phyloP scores from a whole-genome alignment of 2,113 vertebrate genomes.

The Strix aluco region DNA sequence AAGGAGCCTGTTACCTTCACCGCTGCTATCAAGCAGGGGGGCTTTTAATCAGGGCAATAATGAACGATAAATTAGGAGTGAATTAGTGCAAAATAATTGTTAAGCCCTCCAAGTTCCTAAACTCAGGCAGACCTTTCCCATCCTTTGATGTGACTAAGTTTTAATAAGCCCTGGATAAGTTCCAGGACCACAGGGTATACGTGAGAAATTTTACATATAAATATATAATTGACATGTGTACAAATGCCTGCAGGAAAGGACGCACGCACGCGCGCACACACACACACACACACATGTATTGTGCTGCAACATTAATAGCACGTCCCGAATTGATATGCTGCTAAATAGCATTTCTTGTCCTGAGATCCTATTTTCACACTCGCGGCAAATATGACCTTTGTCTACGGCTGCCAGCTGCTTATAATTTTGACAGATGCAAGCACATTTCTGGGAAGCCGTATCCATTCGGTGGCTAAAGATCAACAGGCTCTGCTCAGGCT shows the following conservation, averaged over 20 bases:
- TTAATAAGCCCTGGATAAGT: background rate
- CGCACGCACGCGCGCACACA: background rate
- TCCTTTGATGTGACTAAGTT: slow-evolving; percentile 1
- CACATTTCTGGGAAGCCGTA: slow-evolving; percentile 80
- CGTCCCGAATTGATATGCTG: slow-evolving; percentile 59
- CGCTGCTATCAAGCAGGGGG: background rate
- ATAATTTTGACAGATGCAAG: slow-evolving; percentile 78
- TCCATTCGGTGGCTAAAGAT: slow-evolving; percentile 63
- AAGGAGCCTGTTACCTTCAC: background rate
- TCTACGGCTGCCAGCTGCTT: slow-evolving; percentile 77
- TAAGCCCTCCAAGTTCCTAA: background rate
- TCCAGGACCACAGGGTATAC: background rate
- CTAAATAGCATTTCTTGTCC: slow-evolving; percentile 79
- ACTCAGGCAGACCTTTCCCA: background rate
- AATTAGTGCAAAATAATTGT: background rate
- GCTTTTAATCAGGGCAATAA: background rate
- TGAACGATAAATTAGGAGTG: background rate
- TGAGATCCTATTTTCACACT: slow-evolving; percentile 85
- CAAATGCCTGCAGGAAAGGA: background rate
- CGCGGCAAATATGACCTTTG: slow-evolving; percentile 78
- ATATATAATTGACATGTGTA: background rate
- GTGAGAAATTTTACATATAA: background rate
- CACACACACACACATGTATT: background rate
- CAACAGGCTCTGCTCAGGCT: slow-evolving; percentile 74
- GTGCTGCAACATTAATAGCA: background rate